Evolutionary conservation across 1,140 invertebrate species (phyloP).

Genomic region (Aphidius gifuensis): DNA sequence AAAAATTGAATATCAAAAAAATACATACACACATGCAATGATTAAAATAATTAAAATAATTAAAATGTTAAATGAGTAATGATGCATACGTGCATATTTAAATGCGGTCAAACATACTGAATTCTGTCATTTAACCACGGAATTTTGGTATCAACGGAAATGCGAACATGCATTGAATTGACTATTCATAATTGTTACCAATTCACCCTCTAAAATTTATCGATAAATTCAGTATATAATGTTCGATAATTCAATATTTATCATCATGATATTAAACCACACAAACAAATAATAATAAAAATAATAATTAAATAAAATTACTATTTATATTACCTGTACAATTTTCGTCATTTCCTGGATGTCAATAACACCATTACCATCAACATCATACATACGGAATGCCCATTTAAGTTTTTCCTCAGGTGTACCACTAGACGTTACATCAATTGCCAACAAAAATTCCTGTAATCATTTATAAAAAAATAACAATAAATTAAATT

Average conservation of each 20-base stretch:
- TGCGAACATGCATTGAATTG: slow-evolving; percentile 5
- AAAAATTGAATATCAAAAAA: no score
- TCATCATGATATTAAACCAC: no score
- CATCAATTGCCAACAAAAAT: slow-evolving; percentile 96
- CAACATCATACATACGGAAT: slow-evolving; percentile 99
- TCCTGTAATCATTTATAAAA: slow-evolving; percentile 63
- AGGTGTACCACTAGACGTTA: slow-evolving; percentile 94
- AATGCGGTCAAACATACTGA: slow-evolving; percentile 7
- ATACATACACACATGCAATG: no score
- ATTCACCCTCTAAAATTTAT: neutral
- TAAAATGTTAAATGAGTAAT: neutral
- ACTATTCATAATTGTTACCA: slow-evolving; percentile 2
- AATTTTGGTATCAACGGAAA: slow-evolving; percentile 10
- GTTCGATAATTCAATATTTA: no score
- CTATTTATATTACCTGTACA: slow-evolving; percentile 68
- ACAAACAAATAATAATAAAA: neutral
- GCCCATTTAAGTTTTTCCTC: slow-evolving; percentile 99
- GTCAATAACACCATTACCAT: slow-evolving; percentile 98
- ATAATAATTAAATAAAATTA: neutral
- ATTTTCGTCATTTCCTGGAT: slow-evolving; percentile 95
- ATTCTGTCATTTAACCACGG: neutral
- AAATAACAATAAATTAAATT: slow-evolving; percentile 38
- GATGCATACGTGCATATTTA: slow-evolving; percentile 5
- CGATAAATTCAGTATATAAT: no score
- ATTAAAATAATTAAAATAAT: neutral